Evolutionary conservation across 1,140 invertebrate genomes (phyloP), one percentile per base, ranked within the genome.

Genomic region (Heliconius himera): DNA sequence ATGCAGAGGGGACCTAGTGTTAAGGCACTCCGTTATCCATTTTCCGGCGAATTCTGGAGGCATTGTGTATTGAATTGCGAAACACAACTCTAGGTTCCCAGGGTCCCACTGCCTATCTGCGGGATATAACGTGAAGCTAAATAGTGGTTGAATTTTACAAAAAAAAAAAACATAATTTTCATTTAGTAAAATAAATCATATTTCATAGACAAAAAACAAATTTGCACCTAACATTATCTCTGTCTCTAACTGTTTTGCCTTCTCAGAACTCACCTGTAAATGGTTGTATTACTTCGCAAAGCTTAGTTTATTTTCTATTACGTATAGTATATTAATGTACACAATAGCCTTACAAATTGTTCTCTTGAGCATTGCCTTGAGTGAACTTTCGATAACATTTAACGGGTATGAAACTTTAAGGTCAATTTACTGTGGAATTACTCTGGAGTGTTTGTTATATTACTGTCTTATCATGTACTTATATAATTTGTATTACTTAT

Each of bases 301-400:
- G 60, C 60, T 66, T 3, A 66, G 22, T 66, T 66, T 66, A 11
- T 26, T 66, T 66, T 66, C 60, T 66, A 29, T 66, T 83, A 82
- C 81, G 82, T n/a, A n/a, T n/a, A 78, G 66, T 80, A 81, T 80
- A 84, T 82, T 85, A 87, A 85, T 85, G 81, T 85, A 77, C 41
- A 54, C 74, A 76, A 80, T 49, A 73, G 70, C 74, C 51, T 73
- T 73, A 82, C 79, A 82, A 84, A 82, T 82, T 78, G 81, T 80
- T 72, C 81, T 82, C 78, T 13, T 46, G 78, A 80, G 81, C 51
- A 72, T 74, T 36, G 29, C 54, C 80, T 74, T 46, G 46, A 51
- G 51, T 74, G 81, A 80, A 83, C 82, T 83, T 80, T 80, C 76
- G 56, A 74, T 73, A 83, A 83, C 82, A 83, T 83, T 83, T 81